These are phyloP conservation scores for Psettodes erumei DNA, from an alignment of 2,113 vertebrate genomes.

Conservation along the genomic window DNA sequence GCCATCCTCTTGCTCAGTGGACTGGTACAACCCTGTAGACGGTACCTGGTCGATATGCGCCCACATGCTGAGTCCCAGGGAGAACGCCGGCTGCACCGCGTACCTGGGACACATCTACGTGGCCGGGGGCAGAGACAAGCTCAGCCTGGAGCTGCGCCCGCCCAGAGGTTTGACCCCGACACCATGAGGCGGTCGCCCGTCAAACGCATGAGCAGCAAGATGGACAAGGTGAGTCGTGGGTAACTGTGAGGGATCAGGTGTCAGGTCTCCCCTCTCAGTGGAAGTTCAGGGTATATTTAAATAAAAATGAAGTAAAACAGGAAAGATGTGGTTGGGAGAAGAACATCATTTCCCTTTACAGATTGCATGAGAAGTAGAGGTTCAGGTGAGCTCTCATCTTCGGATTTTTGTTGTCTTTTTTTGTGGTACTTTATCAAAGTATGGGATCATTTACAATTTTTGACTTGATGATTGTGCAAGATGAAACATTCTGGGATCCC, in stretches of 20 bases:
- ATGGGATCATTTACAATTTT: not conserved
- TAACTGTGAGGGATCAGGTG: not conserved
- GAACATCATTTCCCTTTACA: not conserved
- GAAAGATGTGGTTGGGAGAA: too few relatives aligned
- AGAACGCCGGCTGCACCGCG: conserved; percentile 70
- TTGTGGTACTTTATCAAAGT: not conserved
- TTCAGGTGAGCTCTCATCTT: not conserved
- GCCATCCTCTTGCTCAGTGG: conserved; percentile 66
- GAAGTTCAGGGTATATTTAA: not conserved
- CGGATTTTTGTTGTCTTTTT: not conserved
- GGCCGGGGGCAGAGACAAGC: conserved; percentile 73
- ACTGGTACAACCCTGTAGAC: conserved; percentile 73
- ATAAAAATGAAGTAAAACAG: not conserved
- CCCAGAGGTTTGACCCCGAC: conserved; percentile 73
- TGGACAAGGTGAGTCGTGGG: conserved; percentile 64
- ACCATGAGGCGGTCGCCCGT: conserved; percentile 69
- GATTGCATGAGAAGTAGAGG: not conserved
- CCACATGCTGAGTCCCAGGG: conserved; percentile 71
- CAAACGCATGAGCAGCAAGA: conserved; percentile 74
- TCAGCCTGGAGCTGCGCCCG: conserved; percentile 69
- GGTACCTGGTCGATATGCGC: conserved; percentile 70
- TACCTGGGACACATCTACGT: conserved; percentile 75
- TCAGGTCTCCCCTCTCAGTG: not conserved
- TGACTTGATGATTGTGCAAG: not conserved
- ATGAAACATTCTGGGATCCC: not conserved